Conservation (phyloP, 2,113 vertebrate species). For the Notothenia rossii region DNA sequence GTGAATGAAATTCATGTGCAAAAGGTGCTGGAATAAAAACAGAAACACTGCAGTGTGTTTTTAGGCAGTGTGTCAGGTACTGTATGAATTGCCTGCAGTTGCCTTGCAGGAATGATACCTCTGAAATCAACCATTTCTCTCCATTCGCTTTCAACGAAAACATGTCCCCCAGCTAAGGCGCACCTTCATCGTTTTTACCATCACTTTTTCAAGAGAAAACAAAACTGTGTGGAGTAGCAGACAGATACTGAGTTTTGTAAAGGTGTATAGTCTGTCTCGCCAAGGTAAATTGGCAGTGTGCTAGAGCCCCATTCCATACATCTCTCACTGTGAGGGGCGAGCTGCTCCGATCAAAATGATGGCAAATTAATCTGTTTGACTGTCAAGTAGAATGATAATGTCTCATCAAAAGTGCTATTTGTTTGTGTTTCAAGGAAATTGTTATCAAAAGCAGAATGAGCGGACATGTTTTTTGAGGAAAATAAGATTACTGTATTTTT, state of each 20-base stretch:
- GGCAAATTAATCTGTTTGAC: slow-evolving; percentile 39
- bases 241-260: slow-evolving; percentile 79
- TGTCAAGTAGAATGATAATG: slow-evolving; percentile 43
- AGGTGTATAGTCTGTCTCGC: slow-evolving; percentile 68
- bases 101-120: slow-evolving; percentile 85
- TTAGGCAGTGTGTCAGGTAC: slow-evolving; percentile 71
- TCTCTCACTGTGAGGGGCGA: slow-evolving; percentile 28
- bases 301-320: slow-evolving; percentile 34
- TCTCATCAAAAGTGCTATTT: slow-evolving; percentile 38
- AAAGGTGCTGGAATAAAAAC: slow-evolving; percentile 75
- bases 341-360: slow-evolving; percentile 49
- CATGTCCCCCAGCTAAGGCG: slow-evolving; percentile 83
- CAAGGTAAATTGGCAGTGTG: slow-evolving; percentile 58
- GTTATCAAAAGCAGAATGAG: slow-evolving; percentile 38
- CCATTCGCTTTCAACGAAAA: slow-evolving; percentile 84
- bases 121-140: slow-evolving; percentile 82
- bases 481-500: slow-evolving; percentile 47
- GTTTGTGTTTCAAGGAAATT: slow-evolving; percentile 47
- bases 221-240: slow-evolving; percentile 81
- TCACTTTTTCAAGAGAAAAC: slow-evolving; percentile 84
- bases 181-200: slow-evolving; percentile 79
- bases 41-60: slow-evolving; percentile 73
- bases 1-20: slow-evolving; percentile 74
- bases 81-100: slow-evolving; percentile 84
- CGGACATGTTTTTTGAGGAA: slow-evolving; percentile 4